Conservation (phyloP, 2,113 vertebrate species). For the Seriola quinqueradiata region DNA sequence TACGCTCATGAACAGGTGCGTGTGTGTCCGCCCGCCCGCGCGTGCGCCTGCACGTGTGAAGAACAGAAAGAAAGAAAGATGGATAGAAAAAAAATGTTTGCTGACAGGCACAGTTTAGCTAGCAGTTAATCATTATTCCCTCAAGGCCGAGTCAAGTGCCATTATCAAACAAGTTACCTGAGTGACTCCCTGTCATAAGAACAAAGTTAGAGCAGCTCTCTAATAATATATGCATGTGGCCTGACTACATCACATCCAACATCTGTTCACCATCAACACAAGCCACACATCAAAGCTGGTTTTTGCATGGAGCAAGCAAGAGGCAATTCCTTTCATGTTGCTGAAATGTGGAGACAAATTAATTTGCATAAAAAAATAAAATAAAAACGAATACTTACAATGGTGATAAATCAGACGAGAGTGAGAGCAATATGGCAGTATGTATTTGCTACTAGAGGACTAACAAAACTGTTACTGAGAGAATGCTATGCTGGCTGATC, state of each 20-base stretch:
- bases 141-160: not conserved
- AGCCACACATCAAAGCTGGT: constrained; percentile 11
- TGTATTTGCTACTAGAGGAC: constrained; percentile 6
- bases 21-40: too few relatives aligned
- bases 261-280: constrained; percentile 30
- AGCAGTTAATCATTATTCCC: constrained; percentile 21
- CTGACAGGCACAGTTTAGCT: not conserved
- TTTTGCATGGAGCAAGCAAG: constrained; percentile 13
- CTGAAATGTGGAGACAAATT: constrained; percentile 43
- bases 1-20: constrained; percentile 49
- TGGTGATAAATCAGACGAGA: constrained; percentile 35
- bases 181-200: not conserved
- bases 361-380: not conserved
- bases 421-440: not conserved
- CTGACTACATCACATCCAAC: constrained; percentile 24
- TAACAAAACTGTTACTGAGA: not conserved
- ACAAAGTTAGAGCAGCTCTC: not conserved
- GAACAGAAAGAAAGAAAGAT: not conserved
- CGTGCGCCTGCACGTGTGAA: not conserved
- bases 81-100: not conserved
- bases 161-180: constrained; percentile 13
- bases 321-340: constrained; percentile 44
- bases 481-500: constrained; percentile 21
- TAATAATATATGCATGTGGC: constrained; percentile 13
- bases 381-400: not conserved